Evolutionary conservation across 2,797 vertebrate species (phyloP).

Genomic region (Rhinatrema bivittatum): DNA sequence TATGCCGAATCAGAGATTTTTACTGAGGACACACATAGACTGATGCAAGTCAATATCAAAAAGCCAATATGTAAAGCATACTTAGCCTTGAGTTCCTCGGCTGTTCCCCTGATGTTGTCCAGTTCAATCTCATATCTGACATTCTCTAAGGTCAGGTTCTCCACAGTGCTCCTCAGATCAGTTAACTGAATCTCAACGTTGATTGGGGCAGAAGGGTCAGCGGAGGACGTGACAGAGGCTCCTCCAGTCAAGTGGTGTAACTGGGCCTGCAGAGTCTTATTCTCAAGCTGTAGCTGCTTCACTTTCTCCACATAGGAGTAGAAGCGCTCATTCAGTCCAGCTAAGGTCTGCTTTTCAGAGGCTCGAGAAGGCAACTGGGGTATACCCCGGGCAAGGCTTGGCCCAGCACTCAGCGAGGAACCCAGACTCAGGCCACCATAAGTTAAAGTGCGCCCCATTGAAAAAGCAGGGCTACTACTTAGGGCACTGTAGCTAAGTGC

Average conservation of each 20-base stretch:
- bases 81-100: slow-evolving; percentile 52
- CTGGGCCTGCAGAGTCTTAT: slow-evolving; percentile 40
- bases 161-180: slow-evolving; percentile 39
- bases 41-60: too few relatives aligned
- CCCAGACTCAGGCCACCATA: slow-evolving; percentile 36
- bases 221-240: slow-evolving; percentile 16
- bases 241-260: slow-evolving; percentile 45
- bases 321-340: slow-evolving; percentile 46
- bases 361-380: slow-evolving; percentile 34
- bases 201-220: slow-evolving; percentile 25
- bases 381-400: slow-evolving; percentile 2
- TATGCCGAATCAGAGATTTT: too few relatives aligned
- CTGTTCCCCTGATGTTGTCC: slow-evolving; percentile 44
- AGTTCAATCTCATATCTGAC: slow-evolving; percentile 48
- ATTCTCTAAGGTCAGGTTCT: slow-evolving; percentile 44
- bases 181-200: slow-evolving; percentile 45
- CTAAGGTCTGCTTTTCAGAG: slow-evolving; percentile 41
- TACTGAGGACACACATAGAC: too few relatives aligned
- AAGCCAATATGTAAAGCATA: too few relatives aligned
- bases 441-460: slow-evolving; percentile 40
- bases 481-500: slow-evolving; percentile 6
- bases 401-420: slow-evolving; percentile 24
- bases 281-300: slow-evolving; percentile 39
- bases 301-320: slow-evolving; percentile 45
- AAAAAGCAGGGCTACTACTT: slow-evolving; percentile 38